Evolutionary conservation across 1,140 invertebrate species (phyloP).

Genomic region (Pseudomyrmex flavicornis): DNA sequence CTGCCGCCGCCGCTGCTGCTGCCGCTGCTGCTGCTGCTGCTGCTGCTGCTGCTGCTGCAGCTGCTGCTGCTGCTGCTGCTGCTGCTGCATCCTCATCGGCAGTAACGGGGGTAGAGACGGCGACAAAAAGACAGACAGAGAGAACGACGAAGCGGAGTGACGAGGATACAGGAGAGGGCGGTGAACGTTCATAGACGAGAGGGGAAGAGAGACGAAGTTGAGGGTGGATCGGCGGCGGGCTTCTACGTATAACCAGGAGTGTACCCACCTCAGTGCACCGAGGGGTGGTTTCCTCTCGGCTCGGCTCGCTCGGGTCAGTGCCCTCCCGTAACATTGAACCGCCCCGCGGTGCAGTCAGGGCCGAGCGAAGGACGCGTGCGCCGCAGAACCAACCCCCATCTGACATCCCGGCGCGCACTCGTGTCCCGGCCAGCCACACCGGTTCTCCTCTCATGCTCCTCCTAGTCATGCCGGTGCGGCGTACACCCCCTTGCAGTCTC

Average conservation of each 20-base stretch:
- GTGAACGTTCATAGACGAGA: conserved; percentile 37
- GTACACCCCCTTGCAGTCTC: conserved; percentile 64
- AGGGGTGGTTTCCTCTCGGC: conserved; percentile 73
- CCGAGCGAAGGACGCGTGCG: conserved; percentile 80
- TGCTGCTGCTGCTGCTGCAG: conserved; percentile 37
- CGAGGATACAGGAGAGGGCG: conserved; percentile 29
- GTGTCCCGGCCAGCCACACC: conserved; percentile 60
- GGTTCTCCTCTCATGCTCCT: conserved; percentile 26
- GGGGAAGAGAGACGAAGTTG: conserved; percentile 24
- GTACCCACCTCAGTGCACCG: conserved; percentile 78
- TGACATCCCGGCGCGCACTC: conserved; percentile 67
- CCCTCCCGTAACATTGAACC: conserved; percentile 85
- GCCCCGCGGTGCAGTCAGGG: conserved; percentile 84
- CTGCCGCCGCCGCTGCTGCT: conserved; percentile 2
- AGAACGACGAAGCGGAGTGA: conserved; percentile 13
- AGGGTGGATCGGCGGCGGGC: conserved; percentile 66
- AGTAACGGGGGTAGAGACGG: conserved; percentile 53
- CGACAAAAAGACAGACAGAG: conserved; percentile 50
- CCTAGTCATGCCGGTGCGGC: conserved; percentile 25
- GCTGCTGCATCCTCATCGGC: conserved; percentile 56
- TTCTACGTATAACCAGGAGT: conserved; percentile 76
- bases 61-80: conserved; percentile 23
- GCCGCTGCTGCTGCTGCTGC: no score
- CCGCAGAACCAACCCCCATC: conserved; percentile 57
- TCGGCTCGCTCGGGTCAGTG: conserved; percentile 82